Evolutionary conservation across 2,888 invertebrate genomes (phyloP).

Genomic region (Temnothorax unifasciatus): DNA sequence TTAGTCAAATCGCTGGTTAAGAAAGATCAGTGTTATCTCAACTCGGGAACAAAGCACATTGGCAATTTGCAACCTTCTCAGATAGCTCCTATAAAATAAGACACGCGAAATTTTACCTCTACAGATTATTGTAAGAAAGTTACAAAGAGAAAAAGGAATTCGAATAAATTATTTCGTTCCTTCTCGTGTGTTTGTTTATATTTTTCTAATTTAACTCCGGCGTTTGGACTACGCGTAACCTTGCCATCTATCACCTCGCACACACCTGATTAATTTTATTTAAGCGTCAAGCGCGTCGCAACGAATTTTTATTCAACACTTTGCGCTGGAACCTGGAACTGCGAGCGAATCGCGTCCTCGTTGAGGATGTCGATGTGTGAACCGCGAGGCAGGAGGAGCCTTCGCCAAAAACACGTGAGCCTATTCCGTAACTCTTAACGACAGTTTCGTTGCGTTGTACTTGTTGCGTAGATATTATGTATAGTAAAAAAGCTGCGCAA

Average conservation of each 20-base stretch:
- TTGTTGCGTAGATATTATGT: no score
- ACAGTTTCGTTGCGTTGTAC: no score
- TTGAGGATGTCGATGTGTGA: background rate
- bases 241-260: background rate
- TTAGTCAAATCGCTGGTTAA: background rate
- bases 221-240: background rate
- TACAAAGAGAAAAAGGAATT: background rate
- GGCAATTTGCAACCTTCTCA: conserved; percentile 7
- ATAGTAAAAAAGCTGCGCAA: no score
- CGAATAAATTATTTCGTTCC: background rate
- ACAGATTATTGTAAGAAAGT: background rate
- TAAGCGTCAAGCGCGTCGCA: background rate
- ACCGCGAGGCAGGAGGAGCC: background rate
- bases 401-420: background rate
- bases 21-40: background rate
- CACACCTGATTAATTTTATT: conserved; percentile 7
- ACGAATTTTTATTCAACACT: conserved; percentile 39
- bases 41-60: background rate
- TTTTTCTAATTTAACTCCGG: background rate
- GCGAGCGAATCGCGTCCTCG: background rate
- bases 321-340: background rate
- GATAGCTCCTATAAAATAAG: background rate
- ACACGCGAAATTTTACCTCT: background rate
- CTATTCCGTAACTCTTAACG: no score
- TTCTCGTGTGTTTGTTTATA: background rate